Percentiles rank a stretch among this genome's conserved stretches.
Conservation (phyloP, 2,113 vertebrate species). For the Phainopepla nitens region DNA sequence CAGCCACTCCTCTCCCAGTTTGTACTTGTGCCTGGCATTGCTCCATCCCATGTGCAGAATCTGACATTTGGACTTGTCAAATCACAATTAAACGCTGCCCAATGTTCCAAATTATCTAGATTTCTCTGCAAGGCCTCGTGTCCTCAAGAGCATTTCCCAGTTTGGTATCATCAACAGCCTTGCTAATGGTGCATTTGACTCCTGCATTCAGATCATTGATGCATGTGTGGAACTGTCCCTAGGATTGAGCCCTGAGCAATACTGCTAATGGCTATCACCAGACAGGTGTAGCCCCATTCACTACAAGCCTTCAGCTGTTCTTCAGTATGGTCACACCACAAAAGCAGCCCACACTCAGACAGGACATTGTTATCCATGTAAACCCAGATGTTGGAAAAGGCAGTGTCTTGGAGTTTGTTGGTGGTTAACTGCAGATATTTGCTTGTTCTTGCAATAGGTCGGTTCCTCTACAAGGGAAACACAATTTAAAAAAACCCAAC, state of each 20-base stretch:
- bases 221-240: not conserved
- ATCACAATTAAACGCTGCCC: not conserved
- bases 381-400: not conserved
- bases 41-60: not conserved
- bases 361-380: not conserved
- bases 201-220: not conserved
- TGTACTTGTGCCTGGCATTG: not conserved
- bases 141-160: not conserved
- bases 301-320: not conserved
- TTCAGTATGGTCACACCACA: not conserved
- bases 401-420: not conserved
- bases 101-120: not conserved
- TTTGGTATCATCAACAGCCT: not conserved
- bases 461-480: not conserved
- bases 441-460: fast-evolving
- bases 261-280: fast-evolving
- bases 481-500: not conserved
- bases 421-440: not conserved
- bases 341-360: not conserved
- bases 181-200: not conserved
- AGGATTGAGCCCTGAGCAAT: not conserved
- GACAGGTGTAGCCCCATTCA: not conserved
- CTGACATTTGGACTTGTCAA: not conserved
- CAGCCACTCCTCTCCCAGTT: not conserved
- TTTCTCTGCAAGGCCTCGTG: not conserved